These are phyloP conservation scores for Orchestes rusci DNA, from an alignment of 2,888 invertebrate species.

Conservation along the genomic window DNA sequence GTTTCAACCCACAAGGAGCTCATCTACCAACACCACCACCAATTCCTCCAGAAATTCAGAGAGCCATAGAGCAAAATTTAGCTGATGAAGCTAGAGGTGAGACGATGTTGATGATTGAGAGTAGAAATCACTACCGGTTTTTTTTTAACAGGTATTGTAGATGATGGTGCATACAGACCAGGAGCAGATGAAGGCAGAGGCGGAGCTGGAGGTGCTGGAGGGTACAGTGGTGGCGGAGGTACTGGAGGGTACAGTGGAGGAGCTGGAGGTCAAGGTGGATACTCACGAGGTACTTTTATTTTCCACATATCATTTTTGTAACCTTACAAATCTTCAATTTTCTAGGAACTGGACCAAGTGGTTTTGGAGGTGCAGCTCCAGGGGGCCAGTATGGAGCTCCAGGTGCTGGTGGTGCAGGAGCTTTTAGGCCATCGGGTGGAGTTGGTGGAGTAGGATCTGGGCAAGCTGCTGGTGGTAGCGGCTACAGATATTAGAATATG, in stretches of 20 bases:
- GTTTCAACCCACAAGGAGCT: conserved; percentile 49
- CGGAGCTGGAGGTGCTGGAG: conserved; percentile 20
- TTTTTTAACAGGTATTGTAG: conserved; percentile 26
- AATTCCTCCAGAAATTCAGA: conserved; percentile 51
- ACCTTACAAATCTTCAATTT: no score
- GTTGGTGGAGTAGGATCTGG: conserved; percentile 27
- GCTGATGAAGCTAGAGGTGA: conserved; percentile 34
- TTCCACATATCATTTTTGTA: neutral
- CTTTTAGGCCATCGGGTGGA: conserved; percentile 11
- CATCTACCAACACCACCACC: conserved; percentile 55
- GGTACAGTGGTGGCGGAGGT: conserved; percentile 11
- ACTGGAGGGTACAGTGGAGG: conserved; percentile 4
- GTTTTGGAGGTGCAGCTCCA: conserved; percentile 15
- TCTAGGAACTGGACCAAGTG: conserved; percentile 6
- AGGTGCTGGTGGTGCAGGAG: conserved; percentile 18
- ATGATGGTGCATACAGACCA: conserved; percentile 33
- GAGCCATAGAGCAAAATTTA: conserved; percentile 35
- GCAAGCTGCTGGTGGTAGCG: conserved; percentile 26
- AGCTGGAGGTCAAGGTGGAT: neutral
- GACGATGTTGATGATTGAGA: no score
- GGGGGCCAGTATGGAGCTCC: conserved; percentile 4
- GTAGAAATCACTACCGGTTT: no score
- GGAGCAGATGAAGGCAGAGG: conserved; percentile 27
- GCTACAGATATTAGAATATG: conserved; percentile 30
- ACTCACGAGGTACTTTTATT: neutral